Percentiles rank a stretch among this genome's conserved stretches.
Conservation (phyloP, 2,888 invertebrate species). For the Dorcus hopei region DNA sequence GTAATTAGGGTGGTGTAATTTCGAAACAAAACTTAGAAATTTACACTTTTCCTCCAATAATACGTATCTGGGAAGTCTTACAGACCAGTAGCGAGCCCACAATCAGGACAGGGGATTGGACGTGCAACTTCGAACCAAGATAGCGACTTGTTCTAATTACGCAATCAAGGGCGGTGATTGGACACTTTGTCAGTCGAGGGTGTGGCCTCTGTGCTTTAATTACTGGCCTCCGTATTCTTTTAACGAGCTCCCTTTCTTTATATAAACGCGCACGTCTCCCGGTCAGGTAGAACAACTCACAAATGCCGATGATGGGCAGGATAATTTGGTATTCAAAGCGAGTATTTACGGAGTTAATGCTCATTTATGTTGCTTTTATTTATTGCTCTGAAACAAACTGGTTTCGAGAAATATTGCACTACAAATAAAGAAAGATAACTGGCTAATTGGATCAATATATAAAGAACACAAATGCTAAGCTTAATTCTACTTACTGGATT, state of each 20-base stretch:
- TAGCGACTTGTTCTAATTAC: conserved; percentile 49
- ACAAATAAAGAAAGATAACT: too few relatives aligned
- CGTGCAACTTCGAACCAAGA: conserved; percentile 36
- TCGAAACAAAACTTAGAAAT: conserved; percentile 10
- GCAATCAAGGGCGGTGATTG: conserved; percentile 47
- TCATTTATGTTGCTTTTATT: conserved; percentile 23
- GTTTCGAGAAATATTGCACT: conserved; percentile 5
- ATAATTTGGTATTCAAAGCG: conserved; percentile 23
- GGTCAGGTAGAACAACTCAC: background rate
- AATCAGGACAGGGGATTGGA: conserved; percentile 42
- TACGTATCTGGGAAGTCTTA: conserved; percentile 22
- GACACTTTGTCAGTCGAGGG: conserved; percentile 37
- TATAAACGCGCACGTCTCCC: background rate
- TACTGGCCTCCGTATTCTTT: conserved; percentile 35
- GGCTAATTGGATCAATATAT: too few relatives aligned
- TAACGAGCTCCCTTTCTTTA: conserved; percentile 16
- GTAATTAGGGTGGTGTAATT: background rate
- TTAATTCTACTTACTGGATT: too few relatives aligned
- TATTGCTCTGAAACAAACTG: conserved; percentile 25
- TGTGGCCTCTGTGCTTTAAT: conserved; percentile 45
- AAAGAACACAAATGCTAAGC: too few relatives aligned
- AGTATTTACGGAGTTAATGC: conserved; percentile 13
- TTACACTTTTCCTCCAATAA: conserved; percentile 27
- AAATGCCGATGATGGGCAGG: background rate
- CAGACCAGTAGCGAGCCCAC: conserved; percentile 39